Conservation (phyloP, 2,113 vertebrate genomes). For the Brevimyrus niger region DNA sequence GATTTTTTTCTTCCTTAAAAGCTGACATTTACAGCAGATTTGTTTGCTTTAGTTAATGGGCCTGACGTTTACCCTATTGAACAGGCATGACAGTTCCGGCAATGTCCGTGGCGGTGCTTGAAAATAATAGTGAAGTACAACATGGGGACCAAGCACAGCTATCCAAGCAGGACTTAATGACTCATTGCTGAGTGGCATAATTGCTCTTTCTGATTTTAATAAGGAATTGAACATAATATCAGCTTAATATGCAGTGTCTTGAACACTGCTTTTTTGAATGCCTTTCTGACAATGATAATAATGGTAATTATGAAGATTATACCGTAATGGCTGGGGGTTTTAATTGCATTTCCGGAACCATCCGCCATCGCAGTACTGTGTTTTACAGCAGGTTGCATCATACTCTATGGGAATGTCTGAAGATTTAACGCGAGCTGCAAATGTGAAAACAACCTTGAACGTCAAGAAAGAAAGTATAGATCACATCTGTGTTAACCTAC, state of each 20-base stretch:
- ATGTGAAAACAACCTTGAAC: conserved; percentile 19
- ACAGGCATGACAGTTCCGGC: conserved; percentile 43
- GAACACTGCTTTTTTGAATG: conserved; percentile 54
- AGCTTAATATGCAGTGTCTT: conserved; percentile 52
- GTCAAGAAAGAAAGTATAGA: not conserved
- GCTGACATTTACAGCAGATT: conserved; percentile 55
- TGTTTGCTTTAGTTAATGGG: conserved; percentile 55
- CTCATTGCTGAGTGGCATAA: conserved; percentile 58
- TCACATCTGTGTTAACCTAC: not conserved
- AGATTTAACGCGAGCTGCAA: conserved; percentile 40
- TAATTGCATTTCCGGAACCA: conserved; percentile 49
- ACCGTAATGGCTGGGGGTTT: conserved; percentile 59
- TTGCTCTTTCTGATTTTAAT: conserved; percentile 66
- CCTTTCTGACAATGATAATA: conserved; percentile 62
- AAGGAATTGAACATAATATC: conserved; percentile 60
- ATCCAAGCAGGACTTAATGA: conserved; percentile 47
- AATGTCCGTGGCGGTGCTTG: conserved; percentile 31
- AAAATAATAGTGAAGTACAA: not conserved
- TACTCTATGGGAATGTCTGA: conserved; percentile 51
- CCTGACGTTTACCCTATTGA: conserved; percentile 51
- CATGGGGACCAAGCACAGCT: conserved; percentile 25
- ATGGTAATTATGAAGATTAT: conserved; percentile 66
- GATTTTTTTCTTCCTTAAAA: conserved; percentile 32
- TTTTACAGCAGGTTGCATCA: conserved; percentile 63
- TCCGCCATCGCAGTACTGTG: conserved; percentile 40